Base-by-base conservation (phyloP, 1,140 invertebrate species). In the Nasonia vitripennis region DNA sequence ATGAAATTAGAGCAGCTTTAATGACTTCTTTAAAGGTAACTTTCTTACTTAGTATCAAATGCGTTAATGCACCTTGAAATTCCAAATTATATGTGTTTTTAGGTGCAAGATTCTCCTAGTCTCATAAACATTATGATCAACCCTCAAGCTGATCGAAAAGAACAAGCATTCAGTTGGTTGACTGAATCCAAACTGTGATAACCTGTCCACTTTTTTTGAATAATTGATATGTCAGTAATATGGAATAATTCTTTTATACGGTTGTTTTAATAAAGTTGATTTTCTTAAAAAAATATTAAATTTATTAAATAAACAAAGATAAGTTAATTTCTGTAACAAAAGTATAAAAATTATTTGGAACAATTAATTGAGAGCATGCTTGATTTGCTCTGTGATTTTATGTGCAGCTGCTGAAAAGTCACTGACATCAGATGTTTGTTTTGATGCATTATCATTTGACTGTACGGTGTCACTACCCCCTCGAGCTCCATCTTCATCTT, bases 81-180 rank as follows among this genome's bases (percentile, higher is more conserved):
- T 81, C 75, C 87, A 71, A 70, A 78, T 77, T 34, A 74, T 85
- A 79, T 68, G 34, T n/a, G n/a, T 86, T 92, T 91, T 20, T 71
- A 95, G 90, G 92, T 95, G 14, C 95, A 92, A 1, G 95, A 97
- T 91, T 94, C 94, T 87, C 97, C 98, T 12, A 96, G 95, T 80
- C 95, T 99, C 70, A 98, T 99, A 85, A 99, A 99, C 91, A 96
- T 99, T 27, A 95, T 97, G 88, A 99, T 99, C 45, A 96, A 95
- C 91, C 97, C 98, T 17, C 95, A 95, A 87, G 96, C 98, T 67
- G 97, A 97, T 90, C 95, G 98, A 86, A 99, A 99, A 93, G 95
- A 96, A 81, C 98, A 99, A 94, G 95, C 96, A 48, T 98, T 98
- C 90, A 96, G 95, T 88, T 99, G 98, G 98, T 93, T 99, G 3